Evolutionary conservation across 2,888 invertebrate species (phyloP), one percentile per base, ranked within the genome.

Genomic region (Ophioninae sp.): DNA sequence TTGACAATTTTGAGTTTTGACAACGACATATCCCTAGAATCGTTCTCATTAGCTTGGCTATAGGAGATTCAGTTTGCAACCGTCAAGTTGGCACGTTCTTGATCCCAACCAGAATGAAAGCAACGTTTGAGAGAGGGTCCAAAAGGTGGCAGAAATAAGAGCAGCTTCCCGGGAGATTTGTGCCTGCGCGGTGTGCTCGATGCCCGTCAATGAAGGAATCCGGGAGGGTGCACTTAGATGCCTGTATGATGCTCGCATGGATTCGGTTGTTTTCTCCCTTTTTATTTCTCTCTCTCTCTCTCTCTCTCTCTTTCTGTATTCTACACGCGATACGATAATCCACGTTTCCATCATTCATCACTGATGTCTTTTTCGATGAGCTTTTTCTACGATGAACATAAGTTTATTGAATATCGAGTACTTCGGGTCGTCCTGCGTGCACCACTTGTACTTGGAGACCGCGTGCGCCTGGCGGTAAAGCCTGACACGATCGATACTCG

Each of bases 401-500:
- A 10, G 13, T 61, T 23, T 56, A 75, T 20, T 22, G 37, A 22
- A n/a, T 75, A 22, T 64, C 51, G 39, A 64, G 64, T 65, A 75
- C 56, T 56, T 22, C 37, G 17, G 13, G 37, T 37, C 6, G 44
- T 75, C 20, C 56, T 75, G 56, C 51, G 61, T 63, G 75, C 41
- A 56, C 37, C 65, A 65, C 44, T 41, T 63, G 44, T 39, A 73
- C 61, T 73, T 64, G 44, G 74, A 13, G 20, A 13, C 30, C 37
- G 74, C 41, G 64, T 51, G 64, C 74, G 74, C 77, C 61, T 75
- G 75, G 65, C 58, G 41, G 68, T 59, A 77, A 68, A 67, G n/a
- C 67, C 67, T 10, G 58, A 9, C 30, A 30, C 68, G 77, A 77
- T 77, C 77, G 77, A 77, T 77, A 77, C 58, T 68, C 76, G 76